Percentiles rank a stretch among this genome's conserved stretches.
Conservation (phyloP, 2,888 invertebrate species). For the Eretmocerus hayati region DNA sequence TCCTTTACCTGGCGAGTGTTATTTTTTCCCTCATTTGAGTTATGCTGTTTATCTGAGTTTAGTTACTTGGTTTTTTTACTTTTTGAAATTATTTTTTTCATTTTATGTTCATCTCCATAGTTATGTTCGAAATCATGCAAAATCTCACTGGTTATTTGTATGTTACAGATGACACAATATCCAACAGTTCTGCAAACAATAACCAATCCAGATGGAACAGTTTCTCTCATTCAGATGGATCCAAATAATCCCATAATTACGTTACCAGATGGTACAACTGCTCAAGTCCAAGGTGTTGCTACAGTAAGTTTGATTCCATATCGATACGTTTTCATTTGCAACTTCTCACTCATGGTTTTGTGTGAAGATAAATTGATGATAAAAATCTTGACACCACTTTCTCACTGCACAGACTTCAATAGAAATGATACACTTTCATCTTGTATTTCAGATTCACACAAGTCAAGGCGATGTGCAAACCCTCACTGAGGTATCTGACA, state of each 20-base stretch:
- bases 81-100: slow-evolving; percentile 8
- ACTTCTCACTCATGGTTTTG: too few species aligned
- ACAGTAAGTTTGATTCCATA: slow-evolving; percentile 47
- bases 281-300: slow-evolving; percentile 80
- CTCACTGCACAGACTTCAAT: too few species aligned
- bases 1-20: slow-evolving; percentile 29
- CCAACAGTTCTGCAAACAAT: slow-evolving; percentile 90
- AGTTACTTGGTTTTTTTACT: background rate
- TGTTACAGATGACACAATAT: slow-evolving; percentile 59
- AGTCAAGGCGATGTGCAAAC: slow-evolving; percentile 59
- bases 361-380: too few species aligned
- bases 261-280: slow-evolving; percentile 90
- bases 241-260: slow-evolving; percentile 91
- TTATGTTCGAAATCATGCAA: background rate
- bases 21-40: slow-evolving; percentile 46
- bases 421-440: background rate
- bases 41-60: slow-evolving; percentile 31
- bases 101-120: background rate
- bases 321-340: too few species aligned
- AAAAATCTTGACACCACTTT: too few species aligned
- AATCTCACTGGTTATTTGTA: background rate
- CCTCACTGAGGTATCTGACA: slow-evolving; percentile 64
- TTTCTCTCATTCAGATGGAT: slow-evolving; percentile 93
- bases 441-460: slow-evolving; percentile 45
- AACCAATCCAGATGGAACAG: slow-evolving; percentile 92